Conservation (phyloP, 92 coral and sea anemone genomes). For the Ricordea florida region DNA sequence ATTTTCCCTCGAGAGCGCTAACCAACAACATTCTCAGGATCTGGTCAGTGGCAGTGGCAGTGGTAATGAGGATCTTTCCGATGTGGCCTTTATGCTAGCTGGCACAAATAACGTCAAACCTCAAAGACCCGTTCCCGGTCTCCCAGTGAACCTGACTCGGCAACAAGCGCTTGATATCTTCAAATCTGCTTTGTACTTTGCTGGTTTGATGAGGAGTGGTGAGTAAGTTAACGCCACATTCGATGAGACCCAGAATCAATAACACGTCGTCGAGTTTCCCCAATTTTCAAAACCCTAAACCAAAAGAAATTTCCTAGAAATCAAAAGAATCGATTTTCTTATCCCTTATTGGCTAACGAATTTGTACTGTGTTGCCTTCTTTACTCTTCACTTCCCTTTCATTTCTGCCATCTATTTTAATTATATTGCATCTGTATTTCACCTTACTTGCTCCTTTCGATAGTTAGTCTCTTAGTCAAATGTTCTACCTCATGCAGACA, state of each 20-base stretch:
- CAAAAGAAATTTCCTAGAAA: too few relatives aligned
- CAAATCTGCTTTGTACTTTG: slow-evolving; percentile 76
- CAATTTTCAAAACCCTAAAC: too few relatives aligned
- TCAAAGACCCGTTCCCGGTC: slow-evolving; percentile 8
- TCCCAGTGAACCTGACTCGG: slow-evolving; percentile 21
- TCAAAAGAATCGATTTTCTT: too few relatives aligned
- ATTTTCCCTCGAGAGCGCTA: neutral
- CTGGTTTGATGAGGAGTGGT: slow-evolving; percentile 67
- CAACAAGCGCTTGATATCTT: slow-evolving; percentile 58
- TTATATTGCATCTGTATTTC: too few relatives aligned
- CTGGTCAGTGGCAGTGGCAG: slow-evolving; percentile 2
- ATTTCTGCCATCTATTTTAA: too few relatives aligned
- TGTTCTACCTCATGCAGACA: neutral
- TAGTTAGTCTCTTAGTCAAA: neutral
- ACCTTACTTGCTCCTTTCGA: too few relatives aligned
- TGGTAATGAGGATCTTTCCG: slow-evolving; percentile 1
- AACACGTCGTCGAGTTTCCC: too few relatives aligned
- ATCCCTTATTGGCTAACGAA: too few relatives aligned
- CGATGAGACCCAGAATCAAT: neutral
- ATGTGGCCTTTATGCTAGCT: slow-evolving; percentile 37
- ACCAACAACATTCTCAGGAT: neutral
- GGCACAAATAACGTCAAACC: slow-evolving; percentile 14
- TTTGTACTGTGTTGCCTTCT: too few relatives aligned
- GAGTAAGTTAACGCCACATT: neutral
- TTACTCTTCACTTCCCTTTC: too few relatives aligned